A percentile compares a stretch with the other conserved stretches of the same genome.
These are phyloP conservation scores for Euphonia xanthogaster DNA, from an alignment of 2,797 vertebrate species.

Conservation along the genomic window DNA sequence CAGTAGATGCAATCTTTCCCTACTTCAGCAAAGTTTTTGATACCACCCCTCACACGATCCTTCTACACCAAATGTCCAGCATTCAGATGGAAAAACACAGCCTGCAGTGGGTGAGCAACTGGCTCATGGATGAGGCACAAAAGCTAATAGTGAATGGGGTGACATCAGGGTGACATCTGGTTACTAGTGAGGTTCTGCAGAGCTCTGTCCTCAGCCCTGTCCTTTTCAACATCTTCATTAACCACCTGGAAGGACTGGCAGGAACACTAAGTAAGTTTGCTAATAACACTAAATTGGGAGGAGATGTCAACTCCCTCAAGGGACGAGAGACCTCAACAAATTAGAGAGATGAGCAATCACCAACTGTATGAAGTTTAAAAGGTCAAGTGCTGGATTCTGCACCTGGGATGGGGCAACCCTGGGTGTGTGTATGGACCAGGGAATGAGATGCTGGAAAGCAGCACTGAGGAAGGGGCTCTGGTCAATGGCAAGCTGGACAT, in stretches of 20 bases:
- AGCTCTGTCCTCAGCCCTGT: not conserved
- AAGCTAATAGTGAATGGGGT: not conserved
- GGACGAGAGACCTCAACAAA: not conserved
- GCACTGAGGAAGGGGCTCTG: rapidly evolving
- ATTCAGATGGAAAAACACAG: not conserved
- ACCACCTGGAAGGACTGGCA: not conserved
- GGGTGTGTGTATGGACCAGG: not conserved
- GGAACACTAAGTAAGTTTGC: not conserved
- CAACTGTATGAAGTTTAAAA: not conserved
- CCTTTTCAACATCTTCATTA: not conserved
- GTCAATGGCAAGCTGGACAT: rapidly evolving
- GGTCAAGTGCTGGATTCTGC: not conserved
- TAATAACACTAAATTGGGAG: not conserved
- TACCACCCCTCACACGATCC: not conserved
- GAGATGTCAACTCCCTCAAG: rapidly evolving
- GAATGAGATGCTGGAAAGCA: not conserved
- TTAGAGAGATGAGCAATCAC: not conserved
- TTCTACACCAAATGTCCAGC: not conserved
- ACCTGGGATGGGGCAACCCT: not conserved
- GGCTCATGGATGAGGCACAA: rapidly evolving
- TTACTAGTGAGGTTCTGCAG: not conserved
- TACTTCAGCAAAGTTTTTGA: not conserved
- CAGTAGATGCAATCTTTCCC: not conserved
- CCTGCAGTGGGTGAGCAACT: not conserved
- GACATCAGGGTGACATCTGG: not conserved